Evolutionary conservation across 2,888 invertebrate species (phyloP).

Genomic region (Gonocerus acuteangulatus): DNA sequence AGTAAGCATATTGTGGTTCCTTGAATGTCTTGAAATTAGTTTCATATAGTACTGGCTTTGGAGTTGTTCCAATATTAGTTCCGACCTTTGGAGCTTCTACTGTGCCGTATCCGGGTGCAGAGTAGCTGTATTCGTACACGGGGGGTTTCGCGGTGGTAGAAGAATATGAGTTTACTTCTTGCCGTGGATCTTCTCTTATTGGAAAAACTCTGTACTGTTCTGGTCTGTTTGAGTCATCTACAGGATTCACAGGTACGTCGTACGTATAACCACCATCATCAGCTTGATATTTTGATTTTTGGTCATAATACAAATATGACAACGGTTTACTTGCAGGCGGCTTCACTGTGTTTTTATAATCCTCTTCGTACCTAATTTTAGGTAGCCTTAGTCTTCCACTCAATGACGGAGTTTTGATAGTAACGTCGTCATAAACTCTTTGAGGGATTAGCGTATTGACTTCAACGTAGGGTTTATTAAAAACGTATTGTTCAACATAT

Average conservation of each 20-base stretch:
- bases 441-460: constrained; percentile 27
- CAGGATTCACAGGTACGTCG: constrained; percentile 41
- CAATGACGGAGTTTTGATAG: constrained; percentile 25
- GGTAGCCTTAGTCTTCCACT: constrained; percentile 4
- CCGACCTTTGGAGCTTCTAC: constrained; percentile 42
- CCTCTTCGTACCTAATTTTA: constrained; percentile 8
- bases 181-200: not conserved
- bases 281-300: constrained; percentile 21
- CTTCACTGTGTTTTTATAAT: constrained; percentile 4
- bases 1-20: constrained; percentile 25
- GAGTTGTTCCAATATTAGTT: constrained; percentile 44
- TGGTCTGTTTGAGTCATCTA: constrained; percentile 44
- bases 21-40: constrained; percentile 41
- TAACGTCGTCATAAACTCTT: constrained; percentile 27
- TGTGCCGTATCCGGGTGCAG: constrained; percentile 37
- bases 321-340: constrained; percentile 10
- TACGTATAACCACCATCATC: constrained; percentile 32
- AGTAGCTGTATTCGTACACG: constrained; percentile 38
- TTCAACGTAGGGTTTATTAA: constrained; percentile 17
- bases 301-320: constrained; percentile 14
- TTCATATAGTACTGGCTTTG: constrained; percentile 44
- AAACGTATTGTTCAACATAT: not conserved
- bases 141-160: constrained; percentile 36
- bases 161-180: constrained; percentile 1
- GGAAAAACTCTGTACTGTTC: not conserved